phyloP scores from a whole-genome alignment of 2,113 vertebrate genomes.

The Propithecus coquereli region DNA sequence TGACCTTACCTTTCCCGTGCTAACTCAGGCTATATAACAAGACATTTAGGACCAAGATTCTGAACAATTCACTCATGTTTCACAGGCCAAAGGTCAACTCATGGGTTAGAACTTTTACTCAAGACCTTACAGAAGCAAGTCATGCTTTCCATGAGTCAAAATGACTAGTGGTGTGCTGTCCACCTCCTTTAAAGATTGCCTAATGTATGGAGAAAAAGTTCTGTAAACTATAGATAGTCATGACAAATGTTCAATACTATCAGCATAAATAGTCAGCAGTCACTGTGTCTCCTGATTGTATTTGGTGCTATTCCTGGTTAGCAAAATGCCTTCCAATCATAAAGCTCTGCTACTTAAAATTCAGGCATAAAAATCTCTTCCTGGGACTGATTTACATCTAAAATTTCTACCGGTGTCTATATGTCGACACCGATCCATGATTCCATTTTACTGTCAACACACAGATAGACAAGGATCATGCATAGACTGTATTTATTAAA shows the following conservation, averaged over 20 bases:
- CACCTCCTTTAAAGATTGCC: neutral
- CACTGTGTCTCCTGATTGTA: neutral
- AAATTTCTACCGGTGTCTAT: neutral
- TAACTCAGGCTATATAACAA: neutral
- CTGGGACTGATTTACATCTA: neutral
- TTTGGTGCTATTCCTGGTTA: conserved; percentile 11
- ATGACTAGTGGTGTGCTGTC: neutral
- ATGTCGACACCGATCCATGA: neutral
- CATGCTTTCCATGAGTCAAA: neutral
- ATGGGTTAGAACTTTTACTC: neutral
- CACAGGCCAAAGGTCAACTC: neutral
- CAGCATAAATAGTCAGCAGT: neutral
- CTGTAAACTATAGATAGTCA: neutral
- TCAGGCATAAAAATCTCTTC: conserved; percentile 22
- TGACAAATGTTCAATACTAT: neutral
- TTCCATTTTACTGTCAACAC: conserved; percentile 40
- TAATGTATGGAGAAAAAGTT: neutral
- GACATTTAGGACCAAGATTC: neutral
- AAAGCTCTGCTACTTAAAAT: conserved; percentile 44
- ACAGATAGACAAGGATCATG: conserved; percentile 43
- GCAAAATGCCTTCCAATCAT: neutral
- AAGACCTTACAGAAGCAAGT: neutral
- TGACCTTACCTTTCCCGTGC: neutral
- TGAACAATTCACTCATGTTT: neutral
- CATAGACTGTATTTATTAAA: conserved; percentile 67